Evolutionary conservation across 2,888 invertebrate genomes (phyloP).

Genomic region (Eustalomyia histrio): DNA sequence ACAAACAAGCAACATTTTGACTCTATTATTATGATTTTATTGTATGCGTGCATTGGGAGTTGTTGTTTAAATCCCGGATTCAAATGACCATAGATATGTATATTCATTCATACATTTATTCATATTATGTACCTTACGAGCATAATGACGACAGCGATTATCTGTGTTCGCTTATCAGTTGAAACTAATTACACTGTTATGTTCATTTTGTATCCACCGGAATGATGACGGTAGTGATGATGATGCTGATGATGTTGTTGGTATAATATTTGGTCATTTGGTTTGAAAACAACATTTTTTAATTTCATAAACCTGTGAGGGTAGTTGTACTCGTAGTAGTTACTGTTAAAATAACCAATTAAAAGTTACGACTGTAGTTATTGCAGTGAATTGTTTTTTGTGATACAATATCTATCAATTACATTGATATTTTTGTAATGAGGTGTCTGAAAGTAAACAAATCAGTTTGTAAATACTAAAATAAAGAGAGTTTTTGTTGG

Average conservation of each 20-base stretch:
- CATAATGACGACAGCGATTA: constrained; percentile 59
- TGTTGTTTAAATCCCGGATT: constrained; percentile 53
- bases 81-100: constrained; percentile 43
- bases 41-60: constrained; percentile 41
- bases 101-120: neutral
- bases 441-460: constrained; percentile 42
- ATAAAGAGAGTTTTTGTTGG: too few relatives aligned
- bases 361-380: constrained; percentile 49
- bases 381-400: constrained; percentile 46
- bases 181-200: constrained; percentile 61
- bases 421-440: constrained; percentile 55
- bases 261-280: constrained; percentile 15
- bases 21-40: constrained; percentile 25
- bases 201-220: constrained; percentile 40
- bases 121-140: too few relatives aligned
- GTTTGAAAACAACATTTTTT: constrained; percentile 35
- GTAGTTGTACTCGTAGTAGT: too few relatives aligned
- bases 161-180: constrained; percentile 54
- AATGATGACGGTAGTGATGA: constrained; percentile 11
- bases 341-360: constrained; percentile 33
- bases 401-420: constrained; percentile 54
- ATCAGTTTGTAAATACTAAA: constrained; percentile 10
- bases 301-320: constrained; percentile 40
- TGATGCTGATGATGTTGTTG: constrained; percentile 13
- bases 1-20: neutral